Evolutionary conservation across 2,888 invertebrate species (phyloP).

Genomic region (Crocallis elinguaria): DNA sequence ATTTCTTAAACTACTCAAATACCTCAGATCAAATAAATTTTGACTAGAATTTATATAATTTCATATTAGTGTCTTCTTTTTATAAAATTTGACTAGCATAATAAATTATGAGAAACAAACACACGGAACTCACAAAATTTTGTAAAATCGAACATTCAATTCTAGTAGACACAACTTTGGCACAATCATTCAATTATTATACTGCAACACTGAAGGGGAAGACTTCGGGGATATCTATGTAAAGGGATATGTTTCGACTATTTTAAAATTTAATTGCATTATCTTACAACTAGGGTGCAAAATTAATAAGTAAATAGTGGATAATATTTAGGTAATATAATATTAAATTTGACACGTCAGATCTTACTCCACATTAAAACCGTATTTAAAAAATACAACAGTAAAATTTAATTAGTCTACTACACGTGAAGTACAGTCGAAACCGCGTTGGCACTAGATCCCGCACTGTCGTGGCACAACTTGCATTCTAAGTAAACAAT

Average conservation of each 20-base stretch:
- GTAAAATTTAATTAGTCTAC: conserved; percentile 2
- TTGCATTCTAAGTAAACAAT: conserved; percentile 51
- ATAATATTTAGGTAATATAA: conserved; percentile 56
- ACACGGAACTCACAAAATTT: conserved; percentile 55
- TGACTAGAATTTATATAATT: conserved; percentile 74
- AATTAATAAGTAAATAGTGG: conserved; percentile 71
- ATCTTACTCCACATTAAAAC: conserved; percentile 32
- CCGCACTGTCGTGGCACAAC: conserved; percentile 67
- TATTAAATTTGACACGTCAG: conserved; percentile 38
- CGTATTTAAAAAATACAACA: conserved; percentile 29
- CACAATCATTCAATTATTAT: conserved; percentile 72
- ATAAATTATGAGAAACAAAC: conserved; percentile 50
- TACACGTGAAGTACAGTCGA: conserved; percentile 10
- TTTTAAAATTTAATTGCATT: conserved; percentile 59
- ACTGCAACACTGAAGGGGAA: conserved; percentile 80
- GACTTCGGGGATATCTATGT: conserved; percentile 71
- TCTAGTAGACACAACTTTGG: conserved; percentile 75
- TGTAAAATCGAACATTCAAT: conserved; percentile 55
- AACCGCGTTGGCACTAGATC: conserved; percentile 71
- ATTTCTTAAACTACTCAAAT: conserved; percentile 51
- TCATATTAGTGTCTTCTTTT: conserved; percentile 61
- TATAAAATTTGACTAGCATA: conserved; percentile 80
- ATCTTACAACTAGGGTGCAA: conserved; percentile 78
- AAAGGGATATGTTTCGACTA: conserved; percentile 76
- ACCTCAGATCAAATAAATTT: conserved; percentile 70